phyloP scores from a whole-genome alignment of 2,888 invertebrate genomes.

The Polyommatus iphigenia region DNA sequence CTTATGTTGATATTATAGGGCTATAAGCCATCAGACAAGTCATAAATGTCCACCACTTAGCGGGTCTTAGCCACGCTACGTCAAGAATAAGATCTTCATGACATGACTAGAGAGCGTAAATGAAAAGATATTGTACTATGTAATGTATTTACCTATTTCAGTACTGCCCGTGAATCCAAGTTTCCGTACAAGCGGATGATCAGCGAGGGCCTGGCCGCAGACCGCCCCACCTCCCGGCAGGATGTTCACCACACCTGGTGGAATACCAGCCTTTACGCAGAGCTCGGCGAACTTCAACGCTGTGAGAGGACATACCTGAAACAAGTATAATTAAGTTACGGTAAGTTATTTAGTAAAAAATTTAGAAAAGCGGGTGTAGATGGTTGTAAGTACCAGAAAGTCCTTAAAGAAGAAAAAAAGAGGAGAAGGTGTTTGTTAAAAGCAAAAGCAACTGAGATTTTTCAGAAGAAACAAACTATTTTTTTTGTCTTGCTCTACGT shows the following conservation, averaged over 20 bases:
- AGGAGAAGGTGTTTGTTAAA: background rate
- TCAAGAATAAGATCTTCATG: no score
- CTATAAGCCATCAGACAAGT: no score
- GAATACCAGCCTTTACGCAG: conserved; percentile 93
- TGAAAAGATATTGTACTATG: no score
- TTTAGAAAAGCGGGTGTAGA: no score
- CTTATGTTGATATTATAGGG: no score
- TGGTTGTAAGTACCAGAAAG: background rate
- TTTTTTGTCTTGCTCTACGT: no score
- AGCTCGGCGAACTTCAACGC: conserved; percentile 97
- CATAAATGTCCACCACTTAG: no score
- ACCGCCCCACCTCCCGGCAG: conserved; percentile 90
- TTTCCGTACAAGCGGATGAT: conserved; percentile 92
- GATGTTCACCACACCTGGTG: conserved; percentile 96
- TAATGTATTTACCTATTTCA: conserved; percentile 83
- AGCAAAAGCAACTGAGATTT: no score
- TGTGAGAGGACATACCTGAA: conserved; percentile 90
- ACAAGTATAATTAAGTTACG: background rate
- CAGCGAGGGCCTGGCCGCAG: conserved; percentile 92
- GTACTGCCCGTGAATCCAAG: conserved; percentile 98
- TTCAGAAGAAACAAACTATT: background rate
- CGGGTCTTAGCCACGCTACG: no score
- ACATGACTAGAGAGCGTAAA: no score
- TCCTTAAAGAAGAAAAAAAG: background rate
- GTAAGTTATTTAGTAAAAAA: background rate